Evolutionary conservation across 1,140 invertebrate genomes (phyloP).

Genomic region (Plectrocnemia conspersa): DNA sequence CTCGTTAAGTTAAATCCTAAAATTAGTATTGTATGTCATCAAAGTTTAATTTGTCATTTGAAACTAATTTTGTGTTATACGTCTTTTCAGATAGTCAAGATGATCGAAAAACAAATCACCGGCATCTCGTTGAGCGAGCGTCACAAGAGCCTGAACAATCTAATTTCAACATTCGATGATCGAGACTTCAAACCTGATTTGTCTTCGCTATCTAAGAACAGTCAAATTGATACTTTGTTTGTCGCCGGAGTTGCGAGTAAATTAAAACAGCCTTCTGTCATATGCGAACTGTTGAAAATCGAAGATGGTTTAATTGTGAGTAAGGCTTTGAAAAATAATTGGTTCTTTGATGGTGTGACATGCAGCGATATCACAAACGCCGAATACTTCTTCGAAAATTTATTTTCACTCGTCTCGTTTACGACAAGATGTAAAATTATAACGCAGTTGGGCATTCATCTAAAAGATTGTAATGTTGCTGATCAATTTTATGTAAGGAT

Average conservation of each 20-base stretch:
- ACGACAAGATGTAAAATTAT: constrained; percentile 12
- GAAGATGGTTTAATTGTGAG: constrained; percentile 5
- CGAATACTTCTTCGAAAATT: constrained; percentile 13
- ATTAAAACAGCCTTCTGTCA: neutral
- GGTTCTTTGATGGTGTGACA: constrained; percentile 12
- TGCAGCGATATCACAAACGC: constrained; percentile 12
- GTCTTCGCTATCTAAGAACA: neutral
- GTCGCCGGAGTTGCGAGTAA: constrained; percentile 9
- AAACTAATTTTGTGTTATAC: too few species aligned
- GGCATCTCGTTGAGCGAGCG: constrained; percentile 13
- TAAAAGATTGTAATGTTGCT: constrained; percentile 12
- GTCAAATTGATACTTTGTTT: constrained; percentile 13
- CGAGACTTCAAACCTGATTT: constrained; percentile 9
- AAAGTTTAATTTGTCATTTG: too few species aligned
- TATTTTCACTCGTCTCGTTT: constrained; percentile 12
- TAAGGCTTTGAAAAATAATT: constrained; percentile 8
- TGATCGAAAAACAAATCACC: constrained; percentile 10
- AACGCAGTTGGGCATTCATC: constrained; percentile 1
- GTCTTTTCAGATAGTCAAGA: too few species aligned
- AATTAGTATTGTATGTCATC: too few species aligned
- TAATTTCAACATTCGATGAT: neutral
- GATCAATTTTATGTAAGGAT: constrained; percentile 14
- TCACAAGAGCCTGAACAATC: constrained; percentile 11
- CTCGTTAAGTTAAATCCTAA: too few species aligned
- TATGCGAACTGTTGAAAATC: constrained; percentile 11